These are phyloP conservation scores for Cottus gobio DNA, from an alignment of 2,113 vertebrate species.

Conservation along the genomic window DNA sequence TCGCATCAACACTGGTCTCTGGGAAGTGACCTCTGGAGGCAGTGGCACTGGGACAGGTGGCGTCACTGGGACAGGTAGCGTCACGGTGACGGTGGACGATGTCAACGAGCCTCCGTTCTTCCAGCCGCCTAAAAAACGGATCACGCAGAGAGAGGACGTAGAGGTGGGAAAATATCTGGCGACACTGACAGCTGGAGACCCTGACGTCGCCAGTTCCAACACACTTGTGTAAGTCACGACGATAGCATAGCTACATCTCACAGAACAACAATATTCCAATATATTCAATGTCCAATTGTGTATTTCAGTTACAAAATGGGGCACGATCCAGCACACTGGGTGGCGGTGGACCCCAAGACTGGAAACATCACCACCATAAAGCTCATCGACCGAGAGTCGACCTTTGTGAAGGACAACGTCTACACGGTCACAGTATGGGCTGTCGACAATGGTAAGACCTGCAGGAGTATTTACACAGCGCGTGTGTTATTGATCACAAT, in stretches of 20 bases:
- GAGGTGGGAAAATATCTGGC: slow-evolving; percentile 37
- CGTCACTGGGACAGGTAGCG: too few species aligned
- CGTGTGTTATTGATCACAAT: background rate
- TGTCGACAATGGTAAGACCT: slow-evolving; percentile 73
- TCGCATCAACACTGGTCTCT: background rate
- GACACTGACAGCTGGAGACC: slow-evolving; percentile 64
- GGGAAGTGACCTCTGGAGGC: slow-evolving; percentile 41
- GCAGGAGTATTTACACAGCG: background rate
- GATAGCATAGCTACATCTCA: background rate
- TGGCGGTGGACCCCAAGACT: slow-evolving; percentile 66
- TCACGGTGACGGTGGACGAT: slow-evolving; percentile 71
- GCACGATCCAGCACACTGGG: slow-evolving; percentile 72
- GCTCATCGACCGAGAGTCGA: slow-evolving; percentile 76
- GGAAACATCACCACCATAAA: slow-evolving; percentile 71
- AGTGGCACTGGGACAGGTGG: fast-evolving
- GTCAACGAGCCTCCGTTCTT: slow-evolving; percentile 77
- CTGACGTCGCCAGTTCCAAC: slow-evolving; percentile 39
- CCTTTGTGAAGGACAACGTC: slow-evolving; percentile 49
- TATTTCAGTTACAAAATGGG: slow-evolving; percentile 65
- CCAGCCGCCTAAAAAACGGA: background rate
- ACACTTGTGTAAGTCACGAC: slow-evolving; percentile 61
- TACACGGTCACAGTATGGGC: slow-evolving; percentile 70
- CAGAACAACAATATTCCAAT: background rate
- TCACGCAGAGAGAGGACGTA: slow-evolving; percentile 49
- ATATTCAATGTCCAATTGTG: background rate